Evolutionary conservation across 2,888 invertebrate species (phyloP), one percentile per base, ranked within the genome.

Genomic region (Machimus rusticus): DNA sequence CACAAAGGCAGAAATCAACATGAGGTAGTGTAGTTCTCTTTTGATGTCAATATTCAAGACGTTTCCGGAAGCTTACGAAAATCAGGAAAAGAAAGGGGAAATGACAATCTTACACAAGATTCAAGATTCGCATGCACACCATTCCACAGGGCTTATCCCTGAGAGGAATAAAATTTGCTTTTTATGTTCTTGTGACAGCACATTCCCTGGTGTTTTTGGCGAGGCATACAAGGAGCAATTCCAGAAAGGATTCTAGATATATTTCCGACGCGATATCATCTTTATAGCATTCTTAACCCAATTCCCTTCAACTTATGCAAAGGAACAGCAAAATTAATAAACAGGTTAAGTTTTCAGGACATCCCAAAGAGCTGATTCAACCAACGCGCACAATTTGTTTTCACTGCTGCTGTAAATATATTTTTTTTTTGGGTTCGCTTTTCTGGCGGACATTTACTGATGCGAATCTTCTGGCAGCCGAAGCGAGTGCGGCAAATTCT

Each of bases 81-180:
- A 66, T 66, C 66, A 66, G 46, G 39, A 78, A 78, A 78, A 39
- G 43, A 78, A 78, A 78, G 78, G 19, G 81, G 34, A 81, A 55
- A 55, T 81, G 23, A 81, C 23, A 81, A 81, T 55, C 81, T 81
- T 55, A 51, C 51, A 51, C 46, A 81, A 37, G 46, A 81, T 81
- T 81, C 46, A 81, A 37, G 46, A 81, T 81, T 81, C 51, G 81
- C 81, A 81, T 81, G 34, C 43, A 78, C 43, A 31, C 55, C 37
- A 31, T 28, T 81, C 23, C 51, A n/a, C 31, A 55, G 28, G 14
- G 46, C 78, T 78, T 39, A 39, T 81, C 51, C 81, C 55, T 23
- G 43, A 81, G 34, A 81, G 39, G 81, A 81, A 81, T 81, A 81
- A 81, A 81, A 81, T 81, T 81, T 81, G 81, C 81, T 55, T 81